A percentile compares a stretch with the other conserved stretches of the same genome.
These are phyloP conservation scores for Festucalex cinctus DNA, from an alignment of 2,113 vertebrate genomes.

Conservation along the genomic window DNA sequence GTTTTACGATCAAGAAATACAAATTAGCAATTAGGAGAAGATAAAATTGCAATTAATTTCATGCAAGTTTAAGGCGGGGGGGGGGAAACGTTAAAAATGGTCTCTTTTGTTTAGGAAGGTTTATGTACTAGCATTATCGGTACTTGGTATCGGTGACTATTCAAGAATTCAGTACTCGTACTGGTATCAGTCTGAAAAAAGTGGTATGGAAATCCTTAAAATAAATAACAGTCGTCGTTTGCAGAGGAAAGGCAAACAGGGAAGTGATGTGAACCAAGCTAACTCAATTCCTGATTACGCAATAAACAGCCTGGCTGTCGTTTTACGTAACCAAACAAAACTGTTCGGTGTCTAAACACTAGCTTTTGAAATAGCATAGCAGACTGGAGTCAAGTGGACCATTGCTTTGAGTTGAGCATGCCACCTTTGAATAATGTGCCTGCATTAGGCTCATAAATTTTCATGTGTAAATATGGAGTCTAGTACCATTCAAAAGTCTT, in stretches of 20 bases:
- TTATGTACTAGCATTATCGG: too few relatives aligned
- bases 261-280: not conserved
- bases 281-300: not conserved
- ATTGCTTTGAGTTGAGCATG: conserved; percentile 5
- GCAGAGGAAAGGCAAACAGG: not conserved
- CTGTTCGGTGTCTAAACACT: not conserved
- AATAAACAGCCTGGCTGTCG: not conserved
- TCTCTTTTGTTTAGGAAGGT: too few relatives aligned
- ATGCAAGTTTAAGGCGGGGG: too few relatives aligned
- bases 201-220: too few relatives aligned
- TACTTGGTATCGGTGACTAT: too few relatives aligned
- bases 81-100: too few relatives aligned
- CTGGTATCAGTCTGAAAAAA: too few relatives aligned
- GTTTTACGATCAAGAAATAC: too few relatives aligned
- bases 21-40: too few relatives aligned
- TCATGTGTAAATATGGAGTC: conserved; percentile 15
- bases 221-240: too few relatives aligned
- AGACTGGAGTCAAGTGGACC: not conserved
- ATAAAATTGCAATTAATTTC: too few relatives aligned
- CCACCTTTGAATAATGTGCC: conserved; percentile 35
- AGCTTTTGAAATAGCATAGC: conserved; percentile 1
- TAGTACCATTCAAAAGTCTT: not conserved
- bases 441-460: conserved; percentile 22
- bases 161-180: too few relatives aligned
- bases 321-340: not conserved